Evolutionary conservation across 2,797 vertebrate genomes (phyloP).

Genomic region (Myiotriccus ornatus): DNA sequence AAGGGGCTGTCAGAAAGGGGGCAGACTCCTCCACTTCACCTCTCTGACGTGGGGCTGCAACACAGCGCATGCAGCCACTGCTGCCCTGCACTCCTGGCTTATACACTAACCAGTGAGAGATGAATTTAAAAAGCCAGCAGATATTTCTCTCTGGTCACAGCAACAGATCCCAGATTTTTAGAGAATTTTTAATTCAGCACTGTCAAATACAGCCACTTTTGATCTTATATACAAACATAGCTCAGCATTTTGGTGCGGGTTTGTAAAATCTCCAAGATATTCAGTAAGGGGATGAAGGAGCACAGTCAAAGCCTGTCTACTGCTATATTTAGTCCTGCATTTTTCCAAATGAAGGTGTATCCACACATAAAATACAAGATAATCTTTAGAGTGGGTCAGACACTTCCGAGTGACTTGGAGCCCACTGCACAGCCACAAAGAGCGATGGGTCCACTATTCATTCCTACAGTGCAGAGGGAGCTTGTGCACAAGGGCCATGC

Average conservation of each 20-base stretch:
- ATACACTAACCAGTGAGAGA: not conserved
- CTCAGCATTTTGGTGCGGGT: not conserved
- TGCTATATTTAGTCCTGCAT: not conserved
- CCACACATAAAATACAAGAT: not conserved
- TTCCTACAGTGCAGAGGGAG: not conserved
- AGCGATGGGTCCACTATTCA: not conserved
- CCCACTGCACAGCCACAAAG: not conserved
- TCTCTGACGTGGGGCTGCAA: rapidly evolving
- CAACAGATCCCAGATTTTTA: not conserved
- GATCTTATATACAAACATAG: not conserved
- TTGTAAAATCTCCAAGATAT: not conserved
- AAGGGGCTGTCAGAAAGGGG: not conserved
- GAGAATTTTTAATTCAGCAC: not conserved
- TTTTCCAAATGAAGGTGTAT: not conserved
- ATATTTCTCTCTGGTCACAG: not conserved
- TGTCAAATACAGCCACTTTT: not conserved
- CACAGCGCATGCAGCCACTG: not conserved
- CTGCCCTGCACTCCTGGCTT: rapidly evolving
- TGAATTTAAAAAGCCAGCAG: not conserved
- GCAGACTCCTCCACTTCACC: not conserved
- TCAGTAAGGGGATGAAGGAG: not conserved
- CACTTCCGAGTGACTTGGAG: not conserved
- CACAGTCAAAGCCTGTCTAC: not conserved
- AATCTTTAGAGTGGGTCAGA: not conserved
- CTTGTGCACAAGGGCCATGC: not conserved